Percentiles rank a stretch among this genome's conserved stretches.
These are phyloP conservation scores for Apodemia duryi DNA, from an alignment of 2,888 invertebrate species.

Conservation along the genomic window DNA sequence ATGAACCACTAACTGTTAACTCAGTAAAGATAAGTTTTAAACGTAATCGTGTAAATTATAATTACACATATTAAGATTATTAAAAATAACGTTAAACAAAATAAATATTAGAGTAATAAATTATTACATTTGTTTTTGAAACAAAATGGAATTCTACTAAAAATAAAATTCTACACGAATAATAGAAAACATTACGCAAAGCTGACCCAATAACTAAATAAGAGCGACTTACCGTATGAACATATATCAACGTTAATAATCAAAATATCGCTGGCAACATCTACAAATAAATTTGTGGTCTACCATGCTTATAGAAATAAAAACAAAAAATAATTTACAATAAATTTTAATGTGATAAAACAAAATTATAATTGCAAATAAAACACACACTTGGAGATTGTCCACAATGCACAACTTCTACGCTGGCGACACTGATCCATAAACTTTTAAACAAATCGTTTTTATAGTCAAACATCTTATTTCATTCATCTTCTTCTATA, in stretches of 20 bases:
- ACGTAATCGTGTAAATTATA: too few relatives aligned
- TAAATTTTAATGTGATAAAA: conserved; percentile 67
- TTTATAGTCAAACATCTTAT: conserved; percentile 28
- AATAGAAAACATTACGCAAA: not conserved
- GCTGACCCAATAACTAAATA: not conserved
- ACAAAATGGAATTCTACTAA: not conserved
- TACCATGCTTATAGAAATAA: conserved; percentile 68
- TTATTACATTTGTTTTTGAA: too few relatives aligned
- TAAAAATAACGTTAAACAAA: too few relatives aligned
- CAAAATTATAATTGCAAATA: conserved; percentile 50
- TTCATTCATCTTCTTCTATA: conserved; percentile 60
- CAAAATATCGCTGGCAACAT: conserved; percentile 13
- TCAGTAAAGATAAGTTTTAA: too few relatives aligned
- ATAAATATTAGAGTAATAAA: too few relatives aligned
- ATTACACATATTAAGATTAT: too few relatives aligned
- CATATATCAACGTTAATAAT: not conserved
- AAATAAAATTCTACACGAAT: not conserved
- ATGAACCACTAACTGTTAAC: too few relatives aligned
- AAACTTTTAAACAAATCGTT: conserved; percentile 25
- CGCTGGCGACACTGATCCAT: conserved; percentile 43
- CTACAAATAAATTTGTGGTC: conserved; percentile 28
- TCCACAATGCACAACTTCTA: conserved; percentile 56
- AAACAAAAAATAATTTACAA: conserved; percentile 60
- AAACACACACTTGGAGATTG: conserved; percentile 57
- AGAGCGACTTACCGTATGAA: not conserved